phyloP scores from a whole-genome alignment of 2,797 vertebrate genomes.

The Carapus acus region DNA sequence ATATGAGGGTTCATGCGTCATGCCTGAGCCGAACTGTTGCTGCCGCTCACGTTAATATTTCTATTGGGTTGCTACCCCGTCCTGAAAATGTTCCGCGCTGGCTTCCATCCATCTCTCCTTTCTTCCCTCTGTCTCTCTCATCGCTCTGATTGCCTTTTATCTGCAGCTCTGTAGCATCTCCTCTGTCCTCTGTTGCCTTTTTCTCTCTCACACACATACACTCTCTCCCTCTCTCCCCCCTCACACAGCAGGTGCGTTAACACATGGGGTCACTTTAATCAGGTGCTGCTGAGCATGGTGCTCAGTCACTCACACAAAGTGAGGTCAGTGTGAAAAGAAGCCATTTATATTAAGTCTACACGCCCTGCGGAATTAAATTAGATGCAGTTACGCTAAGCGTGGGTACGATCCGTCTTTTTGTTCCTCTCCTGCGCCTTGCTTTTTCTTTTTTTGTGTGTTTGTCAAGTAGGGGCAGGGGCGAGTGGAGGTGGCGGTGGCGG shows the following conservation, averaged over 20 bases:
- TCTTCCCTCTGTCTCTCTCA: slow-evolving; percentile 6
- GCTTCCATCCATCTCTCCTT: slow-evolving; percentile 21
- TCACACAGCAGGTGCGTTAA: slow-evolving; percentile 21
- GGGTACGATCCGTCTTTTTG: slow-evolving; percentile 8
- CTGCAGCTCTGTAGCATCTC: slow-evolving; percentile 9
- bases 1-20: too few relatives aligned
- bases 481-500: too few relatives aligned
- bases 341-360: slow-evolving; percentile 38
- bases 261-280: slow-evolving; percentile 50
- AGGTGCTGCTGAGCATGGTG: slow-evolving; percentile 23
- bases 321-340: slow-evolving; percentile 43
- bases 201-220: slow-evolving; percentile 5
- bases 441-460: slow-evolving; percentile 17
- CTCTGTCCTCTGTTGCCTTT: background rate
- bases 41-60: too few relatives aligned
- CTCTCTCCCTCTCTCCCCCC: background rate
- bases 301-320: slow-evolving; percentile 42
- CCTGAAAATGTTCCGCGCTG: too few relatives aligned
- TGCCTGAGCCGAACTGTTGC: too few relatives aligned
- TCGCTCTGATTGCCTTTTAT: slow-evolving; percentile 34
- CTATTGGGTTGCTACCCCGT: too few relatives aligned
- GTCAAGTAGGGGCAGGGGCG: too few relatives aligned
- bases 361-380: slow-evolving; percentile 41
- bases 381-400: slow-evolving; percentile 28
- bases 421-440: slow-evolving; percentile 3